Conservation (phyloP, 2,888 invertebrate genomes). For the Endotricha flammealis region DNA sequence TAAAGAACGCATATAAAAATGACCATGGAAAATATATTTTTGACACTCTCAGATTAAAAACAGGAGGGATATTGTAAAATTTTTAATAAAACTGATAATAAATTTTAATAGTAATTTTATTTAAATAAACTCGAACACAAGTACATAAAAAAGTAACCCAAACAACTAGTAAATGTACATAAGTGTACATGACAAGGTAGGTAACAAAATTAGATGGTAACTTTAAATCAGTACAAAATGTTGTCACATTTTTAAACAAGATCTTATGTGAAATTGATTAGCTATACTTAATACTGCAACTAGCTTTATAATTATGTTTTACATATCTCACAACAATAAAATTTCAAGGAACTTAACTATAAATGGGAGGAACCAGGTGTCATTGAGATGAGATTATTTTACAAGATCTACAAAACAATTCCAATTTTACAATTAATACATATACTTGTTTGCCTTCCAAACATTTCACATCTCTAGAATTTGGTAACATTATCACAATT, state of each 20-base stretch:
- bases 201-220: slow-evolving; percentile 42
- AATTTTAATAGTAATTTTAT: slow-evolving; percentile 35
- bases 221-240: slow-evolving; percentile 33
- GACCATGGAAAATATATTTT: slow-evolving; percentile 60
- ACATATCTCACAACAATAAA: slow-evolving; percentile 11
- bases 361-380: slow-evolving; percentile 16
- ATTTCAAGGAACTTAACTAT: slow-evolving; percentile 14
- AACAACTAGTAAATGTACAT: slow-evolving; percentile 23
- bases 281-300: slow-evolving; percentile 2
- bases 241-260: slow-evolving; percentile 14
- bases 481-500: slow-evolving; percentile 18
- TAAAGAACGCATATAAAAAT: slow-evolving; percentile 43
- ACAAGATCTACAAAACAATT: too few relatives aligned
- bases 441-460: slow-evolving; percentile 4
- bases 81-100: slow-evolving; percentile 18
- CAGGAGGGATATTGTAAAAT: slow-evolving; percentile 32
- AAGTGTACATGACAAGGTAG: slow-evolving; percentile 27
- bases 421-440: too few relatives aligned
- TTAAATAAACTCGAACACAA: slow-evolving; percentile 42
- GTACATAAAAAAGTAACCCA: slow-evolving; percentile 26
- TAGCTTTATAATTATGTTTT: slow-evolving; percentile 1
- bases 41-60: slow-evolving; percentile 55
- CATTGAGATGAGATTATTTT: slow-evolving; percentile 12
- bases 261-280: slow-evolving; percentile 1
- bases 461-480: slow-evolving; percentile 14